Percentiles rank a stretch among this genome's conserved stretches.
Evolutionary conservation across 1,140 invertebrate genomes (phyloP).

Genomic region (Mamestra configurata): DNA sequence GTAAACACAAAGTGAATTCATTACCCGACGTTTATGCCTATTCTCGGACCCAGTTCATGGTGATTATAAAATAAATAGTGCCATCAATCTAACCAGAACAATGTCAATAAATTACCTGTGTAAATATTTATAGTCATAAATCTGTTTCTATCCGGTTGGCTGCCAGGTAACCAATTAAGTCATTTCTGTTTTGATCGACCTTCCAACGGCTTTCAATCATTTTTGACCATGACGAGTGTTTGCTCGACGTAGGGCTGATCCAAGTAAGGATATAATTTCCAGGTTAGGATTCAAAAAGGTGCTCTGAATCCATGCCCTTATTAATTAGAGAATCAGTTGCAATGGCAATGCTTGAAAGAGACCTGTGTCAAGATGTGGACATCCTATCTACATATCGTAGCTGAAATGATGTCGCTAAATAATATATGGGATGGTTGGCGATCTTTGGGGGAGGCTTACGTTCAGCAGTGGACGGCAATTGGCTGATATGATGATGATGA

Average conservation of each 20-base stretch:
- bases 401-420: no score
- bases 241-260: neutral
- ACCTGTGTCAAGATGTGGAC: no score
- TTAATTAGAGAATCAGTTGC: no score
- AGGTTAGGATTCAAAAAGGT: neutral
- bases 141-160: conserved; percentile 3
- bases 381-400: no score
- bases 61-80: conserved; percentile 19
- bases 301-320: no score
- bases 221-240: neutral
- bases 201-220: neutral
- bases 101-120: conserved; percentile 17
- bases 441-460: no score
- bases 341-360: no score
- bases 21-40: neutral
- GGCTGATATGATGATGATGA: no score
- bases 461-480: no score
- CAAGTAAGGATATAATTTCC: neutral
- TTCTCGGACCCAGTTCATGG: neutral
- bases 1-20: neutral
- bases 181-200: conserved; percentile 7
- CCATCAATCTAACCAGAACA: neutral
- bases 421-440: no score
- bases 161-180: conserved; percentile 13
- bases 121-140: conserved; percentile 24